phyloP scores from a whole-genome alignment of 2,888 invertebrate genomes.

The Megalurothrips usitatus region DNA sequence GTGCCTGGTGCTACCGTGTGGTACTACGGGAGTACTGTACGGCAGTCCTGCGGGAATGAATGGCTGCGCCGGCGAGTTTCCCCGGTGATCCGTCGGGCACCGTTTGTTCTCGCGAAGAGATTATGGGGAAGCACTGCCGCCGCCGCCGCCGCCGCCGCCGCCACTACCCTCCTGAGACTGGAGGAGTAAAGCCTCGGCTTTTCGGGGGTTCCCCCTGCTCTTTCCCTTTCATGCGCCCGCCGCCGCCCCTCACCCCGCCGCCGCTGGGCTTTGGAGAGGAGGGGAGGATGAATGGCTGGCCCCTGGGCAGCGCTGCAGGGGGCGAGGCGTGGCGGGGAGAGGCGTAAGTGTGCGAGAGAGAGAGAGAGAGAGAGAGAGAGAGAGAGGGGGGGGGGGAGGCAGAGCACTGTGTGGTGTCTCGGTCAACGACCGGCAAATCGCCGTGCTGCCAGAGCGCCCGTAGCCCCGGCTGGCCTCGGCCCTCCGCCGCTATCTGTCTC shows the following conservation, averaged over 20 bases:
- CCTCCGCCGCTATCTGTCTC: background rate
- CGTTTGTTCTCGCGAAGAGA: no score
- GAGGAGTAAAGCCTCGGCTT: no score
- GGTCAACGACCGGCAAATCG: conserved; percentile 30
- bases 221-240: conserved; percentile 31
- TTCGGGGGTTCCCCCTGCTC: background rate
- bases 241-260: conserved; percentile 38
- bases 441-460: conserved; percentile 35
- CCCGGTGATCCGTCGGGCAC: no score
- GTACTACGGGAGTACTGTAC: no score
- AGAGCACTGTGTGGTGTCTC: background rate
- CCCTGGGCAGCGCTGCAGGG: no score
- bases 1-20: no score
- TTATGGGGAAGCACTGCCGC: no score
- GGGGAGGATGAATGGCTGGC: background rate
- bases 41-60: no score
- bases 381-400: background rate
- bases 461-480: background rate
- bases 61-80: no score
- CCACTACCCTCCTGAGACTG: no score
- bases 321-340: no score
- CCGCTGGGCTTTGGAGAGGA: conserved; percentile 18
- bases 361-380: background rate
- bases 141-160: no score
- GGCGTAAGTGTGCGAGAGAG: background rate